phyloP scores from a whole-genome alignment of 1,140 invertebrate species.

The Choristoneura fumiferana region DNA sequence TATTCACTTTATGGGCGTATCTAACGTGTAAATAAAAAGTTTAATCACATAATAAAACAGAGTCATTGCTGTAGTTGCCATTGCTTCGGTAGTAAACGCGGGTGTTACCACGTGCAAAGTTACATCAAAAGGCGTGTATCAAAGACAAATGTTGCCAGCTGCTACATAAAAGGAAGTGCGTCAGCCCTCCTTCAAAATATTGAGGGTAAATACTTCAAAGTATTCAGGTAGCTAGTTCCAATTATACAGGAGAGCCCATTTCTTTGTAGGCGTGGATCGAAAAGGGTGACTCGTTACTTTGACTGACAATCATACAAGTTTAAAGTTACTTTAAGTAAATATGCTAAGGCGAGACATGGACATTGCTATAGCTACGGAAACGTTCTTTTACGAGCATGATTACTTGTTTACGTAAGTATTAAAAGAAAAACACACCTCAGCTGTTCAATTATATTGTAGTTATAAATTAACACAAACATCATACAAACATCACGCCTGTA shows the following conservation, averaged over 20 bases:
- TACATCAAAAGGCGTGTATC: conserved; percentile 73
- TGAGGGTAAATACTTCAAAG: conserved; percentile 32
- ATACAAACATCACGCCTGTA: no score
- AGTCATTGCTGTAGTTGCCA: conserved; percentile 35
- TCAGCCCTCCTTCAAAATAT: conserved; percentile 50
- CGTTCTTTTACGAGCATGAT: no score
- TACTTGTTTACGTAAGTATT: no score
- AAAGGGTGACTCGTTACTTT: conserved; percentile 13
- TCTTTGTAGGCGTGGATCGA: conserved; percentile 33
- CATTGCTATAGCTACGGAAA: no score
- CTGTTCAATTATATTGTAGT: no score
- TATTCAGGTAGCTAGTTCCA: conserved; percentile 52
- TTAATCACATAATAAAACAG: neutral
- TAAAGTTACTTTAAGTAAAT: no score
- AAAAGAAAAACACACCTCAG: no score
- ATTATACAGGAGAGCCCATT: conserved; percentile 43
- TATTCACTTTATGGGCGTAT: no score
- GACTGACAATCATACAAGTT: neutral
- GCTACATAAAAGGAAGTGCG: conserved; percentile 49
- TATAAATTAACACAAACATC: no score
- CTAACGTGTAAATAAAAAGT: neutral
- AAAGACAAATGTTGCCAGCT: conserved; percentile 63
- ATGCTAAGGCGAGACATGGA: no score
- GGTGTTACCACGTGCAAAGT: conserved; percentile 55
- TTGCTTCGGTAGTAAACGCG: conserved; percentile 56